A percentile compares a stretch with the other conserved stretches of the same genome.
Evolutionary conservation across 2,797 vertebrate genomes (phyloP).

Genomic region (Chanos chanos): DNA sequence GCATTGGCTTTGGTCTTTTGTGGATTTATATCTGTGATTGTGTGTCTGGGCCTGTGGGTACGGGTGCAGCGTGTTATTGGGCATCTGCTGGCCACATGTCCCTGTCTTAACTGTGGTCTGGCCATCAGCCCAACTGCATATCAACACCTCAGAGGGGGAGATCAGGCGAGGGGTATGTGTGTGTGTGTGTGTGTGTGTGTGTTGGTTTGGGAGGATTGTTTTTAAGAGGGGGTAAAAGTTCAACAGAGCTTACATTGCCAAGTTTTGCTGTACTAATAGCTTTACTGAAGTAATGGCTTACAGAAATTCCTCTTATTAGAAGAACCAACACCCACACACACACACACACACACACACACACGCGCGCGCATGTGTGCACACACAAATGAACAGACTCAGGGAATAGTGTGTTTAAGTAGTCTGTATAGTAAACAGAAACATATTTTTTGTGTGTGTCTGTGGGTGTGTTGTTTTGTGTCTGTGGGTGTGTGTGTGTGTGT

Average conservation of each 20-base stretch:
- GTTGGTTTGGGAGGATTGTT: conserved; percentile 50
- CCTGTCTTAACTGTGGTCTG: conserved; percentile 49
- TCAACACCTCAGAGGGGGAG: conserved; percentile 55
- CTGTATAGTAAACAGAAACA: no score
- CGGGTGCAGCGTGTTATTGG: conserved; percentile 10
- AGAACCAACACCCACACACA: no score
- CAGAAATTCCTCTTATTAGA: conserved; percentile 55
- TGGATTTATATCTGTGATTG: no score
- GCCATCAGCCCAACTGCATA: conserved; percentile 50
- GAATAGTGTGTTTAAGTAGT: no score
- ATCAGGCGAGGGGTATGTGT: conserved; percentile 45
- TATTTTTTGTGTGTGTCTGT: no score
- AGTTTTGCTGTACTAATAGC: conserved; percentile 42
- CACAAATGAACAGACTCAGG: no score
- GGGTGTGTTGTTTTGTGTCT: conserved; percentile 9
- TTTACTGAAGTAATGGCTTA: conserved; percentile 61
- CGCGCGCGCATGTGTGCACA: not conserved
- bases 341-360: conserved; percentile 25
- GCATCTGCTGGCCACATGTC: conserved; percentile 68
- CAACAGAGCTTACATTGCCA: conserved; percentile 45
- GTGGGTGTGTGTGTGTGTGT: not conserved
- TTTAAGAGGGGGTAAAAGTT: conserved; percentile 75
- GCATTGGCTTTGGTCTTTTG: not conserved
- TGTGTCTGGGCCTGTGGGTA: conserved; percentile 31
- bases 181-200: conserved; percentile 50